Evolutionary conservation across 2,113 vertebrate species (phyloP), one percentile per base, ranked within the genome.

Genomic region (Verasper variegatus): DNA sequence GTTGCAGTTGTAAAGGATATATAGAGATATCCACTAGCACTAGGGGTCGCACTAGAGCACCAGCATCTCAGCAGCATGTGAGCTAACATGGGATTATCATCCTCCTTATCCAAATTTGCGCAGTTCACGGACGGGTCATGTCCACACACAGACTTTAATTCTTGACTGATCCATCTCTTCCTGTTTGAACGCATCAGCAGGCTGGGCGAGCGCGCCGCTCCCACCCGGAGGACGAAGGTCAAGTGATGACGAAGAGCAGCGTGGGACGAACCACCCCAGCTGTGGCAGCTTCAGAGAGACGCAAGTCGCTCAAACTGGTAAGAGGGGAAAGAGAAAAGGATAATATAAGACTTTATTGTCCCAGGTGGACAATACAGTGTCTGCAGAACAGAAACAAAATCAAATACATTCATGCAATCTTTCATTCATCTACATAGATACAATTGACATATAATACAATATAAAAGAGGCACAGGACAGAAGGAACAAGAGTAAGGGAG

Each of bases 301-400:
- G 93, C 85, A 97, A 86, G 85, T 97, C 96, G 0, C 64, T 96
- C 51, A 96, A 95, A 17, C 86, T 98, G 95, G 97, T 97, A 87
- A 93, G 94, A 56, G 1, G 49, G 49, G 51, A 64, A 1, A 20
- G 9, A 20, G 51, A 0, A 54, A 27, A 5, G 51, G 15, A 23
- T 1, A 5, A 52, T 20, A 42, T 49, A 5, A 24, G 27, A 51
- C 11, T 17, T 13, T 55, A n/a, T 12, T 11, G 54, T 37, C 35
- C 35, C 35, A 37, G 35, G 35, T 37, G 8, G 35, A 37, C 35
- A 37, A 37, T 10, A 37, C 35, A 37, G 35, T 37, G 8, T 37
- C 35, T 37, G 35, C 35, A 37, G 35, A 9, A 37, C 35, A 37
- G 35, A 10, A 37, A 37, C 9, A 10, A 9, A 37, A 37, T 10